A percentile compares a stretch with the other conserved stretches of the same genome.
These are phyloP conservation scores for Rhizomys pruinosus DNA, from an alignment of 2,113 vertebrate genomes.

Conservation along the genomic window DNA sequence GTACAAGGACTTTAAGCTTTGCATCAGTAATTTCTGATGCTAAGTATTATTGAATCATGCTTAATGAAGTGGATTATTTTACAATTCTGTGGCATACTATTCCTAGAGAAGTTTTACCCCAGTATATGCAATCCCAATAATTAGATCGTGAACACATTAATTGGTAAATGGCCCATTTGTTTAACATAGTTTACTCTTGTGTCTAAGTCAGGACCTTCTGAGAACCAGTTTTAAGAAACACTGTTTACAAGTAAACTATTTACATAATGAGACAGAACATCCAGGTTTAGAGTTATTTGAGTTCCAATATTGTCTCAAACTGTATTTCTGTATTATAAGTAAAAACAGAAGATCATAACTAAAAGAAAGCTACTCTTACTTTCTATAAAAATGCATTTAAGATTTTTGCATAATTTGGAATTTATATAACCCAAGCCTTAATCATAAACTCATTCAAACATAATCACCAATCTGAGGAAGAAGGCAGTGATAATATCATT, in stretches of 20 bases:
- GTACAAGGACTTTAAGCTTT: conserved; percentile 5
- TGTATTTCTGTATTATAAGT: background rate
- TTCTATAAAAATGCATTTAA: background rate
- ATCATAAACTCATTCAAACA: conserved; percentile 15
- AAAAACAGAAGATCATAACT: conserved; percentile 35
- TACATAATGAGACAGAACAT: background rate
- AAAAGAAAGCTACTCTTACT: background rate
- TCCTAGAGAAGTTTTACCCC: background rate
- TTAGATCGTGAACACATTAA: background rate
- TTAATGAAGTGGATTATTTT: background rate
- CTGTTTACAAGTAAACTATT: background rate
- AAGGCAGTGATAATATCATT: background rate
- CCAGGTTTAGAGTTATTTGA: conserved; percentile 9
- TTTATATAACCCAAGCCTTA: conserved; percentile 23
- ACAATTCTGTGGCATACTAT: background rate
- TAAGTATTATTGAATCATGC: background rate
- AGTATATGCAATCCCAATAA: background rate
- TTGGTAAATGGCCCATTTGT: background rate
- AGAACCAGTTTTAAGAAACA: background rate
- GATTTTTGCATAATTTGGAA: conserved; percentile 47
- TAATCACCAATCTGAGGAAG: conserved; percentile 40
- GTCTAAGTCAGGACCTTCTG: conserved; percentile 1
- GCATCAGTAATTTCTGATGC: conserved; percentile 14
- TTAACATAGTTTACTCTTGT: conserved; percentile 21
- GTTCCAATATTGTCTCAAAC: background rate